phyloP scores from a whole-genome alignment of 2,888 invertebrate genomes.

The Meta bourneti region DNA sequence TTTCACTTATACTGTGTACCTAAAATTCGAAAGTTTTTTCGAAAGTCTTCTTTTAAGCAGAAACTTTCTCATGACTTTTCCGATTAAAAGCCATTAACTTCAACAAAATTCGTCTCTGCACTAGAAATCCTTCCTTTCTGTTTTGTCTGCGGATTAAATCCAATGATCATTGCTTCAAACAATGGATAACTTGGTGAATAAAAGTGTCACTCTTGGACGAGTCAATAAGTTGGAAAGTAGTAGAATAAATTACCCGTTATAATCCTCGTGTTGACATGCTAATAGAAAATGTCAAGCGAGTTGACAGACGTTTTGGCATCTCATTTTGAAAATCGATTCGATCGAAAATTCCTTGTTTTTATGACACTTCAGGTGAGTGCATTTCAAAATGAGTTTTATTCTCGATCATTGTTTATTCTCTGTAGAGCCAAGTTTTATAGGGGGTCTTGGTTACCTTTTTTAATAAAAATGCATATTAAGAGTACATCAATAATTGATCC shows the following conservation, averaged over 20 bases:
- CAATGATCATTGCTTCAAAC: not conserved
- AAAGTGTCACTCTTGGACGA: not conserved
- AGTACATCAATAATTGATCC: no score
- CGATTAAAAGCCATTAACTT: not conserved
- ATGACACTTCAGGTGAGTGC: not conserved
- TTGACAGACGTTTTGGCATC: slow-evolving; percentile 16
- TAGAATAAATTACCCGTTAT: slow-evolving; percentile 22
- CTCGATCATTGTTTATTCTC: not conserved
- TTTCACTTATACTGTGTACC: no score
- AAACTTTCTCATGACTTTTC: not conserved
- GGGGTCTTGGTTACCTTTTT: no score
- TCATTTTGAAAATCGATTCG: not conserved
- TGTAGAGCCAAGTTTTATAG: no score
- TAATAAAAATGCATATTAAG: no score
- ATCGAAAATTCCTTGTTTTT: not conserved
- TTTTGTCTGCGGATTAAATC: not conserved
- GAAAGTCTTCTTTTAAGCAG: no score
- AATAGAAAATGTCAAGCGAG: slow-evolving; percentile 23
- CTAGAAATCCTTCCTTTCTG: not conserved
- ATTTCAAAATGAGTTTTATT: not conserved
- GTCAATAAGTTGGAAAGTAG: slow-evolving; percentile 8
- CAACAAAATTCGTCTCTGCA: not conserved
- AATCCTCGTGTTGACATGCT: slow-evolving; percentile 27
- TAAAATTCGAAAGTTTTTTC: no score
- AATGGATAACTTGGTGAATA: not conserved